Percentiles rank a stretch among this genome's conserved stretches.
phyloP scores from a whole-genome alignment of 2,113 vertebrate genomes.

The Tachysurus fulvidraco region DNA sequence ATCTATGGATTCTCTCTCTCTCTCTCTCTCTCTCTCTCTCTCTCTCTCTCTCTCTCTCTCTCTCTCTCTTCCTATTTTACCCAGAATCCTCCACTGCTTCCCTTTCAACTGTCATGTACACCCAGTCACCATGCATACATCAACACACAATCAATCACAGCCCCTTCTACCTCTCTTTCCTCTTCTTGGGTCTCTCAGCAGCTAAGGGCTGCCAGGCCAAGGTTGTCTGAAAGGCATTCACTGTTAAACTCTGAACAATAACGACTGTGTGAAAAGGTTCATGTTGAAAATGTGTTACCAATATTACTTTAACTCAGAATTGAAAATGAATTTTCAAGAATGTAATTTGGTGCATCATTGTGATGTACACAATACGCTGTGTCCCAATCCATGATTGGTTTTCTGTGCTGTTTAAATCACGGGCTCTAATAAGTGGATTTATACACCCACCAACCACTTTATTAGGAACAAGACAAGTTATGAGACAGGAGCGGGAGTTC shows the following conservation, averaged over 20 bases:
- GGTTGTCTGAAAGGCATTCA: not conserved
- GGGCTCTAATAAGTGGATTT: too few species aligned
- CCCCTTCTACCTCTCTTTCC: conserved; percentile 41
- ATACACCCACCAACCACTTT: not conserved
- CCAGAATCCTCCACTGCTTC: conserved; percentile 52
- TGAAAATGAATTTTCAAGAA: not conserved
- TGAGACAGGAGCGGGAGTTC: too few species aligned
- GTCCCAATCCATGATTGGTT: not conserved
- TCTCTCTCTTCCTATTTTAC: conserved; percentile 16
- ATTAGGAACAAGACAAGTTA: not conserved
- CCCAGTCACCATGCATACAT: conserved; percentile 62
- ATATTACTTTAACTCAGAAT: not conserved
- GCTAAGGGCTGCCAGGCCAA: conserved; percentile 8
- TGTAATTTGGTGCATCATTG: not conserved
- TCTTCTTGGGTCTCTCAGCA: conserved; percentile 5
- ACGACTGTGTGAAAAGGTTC: not conserved
- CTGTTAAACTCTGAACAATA: not conserved
- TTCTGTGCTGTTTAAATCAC: not conserved
- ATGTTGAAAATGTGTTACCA: not conserved
- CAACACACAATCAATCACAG: conserved; percentile 66
- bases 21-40: too few species aligned
- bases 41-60: conserved; percentile 10
- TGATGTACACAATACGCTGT: not conserved
- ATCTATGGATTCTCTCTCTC: conserved; percentile 37
- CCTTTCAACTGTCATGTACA: conserved; percentile 51